A percentile compares a stretch with the other conserved stretches of the same genome.
These are phyloP conservation scores for Macropis europaea DNA, from an alignment of 2,888 invertebrate species.

Conservation along the genomic window DNA sequence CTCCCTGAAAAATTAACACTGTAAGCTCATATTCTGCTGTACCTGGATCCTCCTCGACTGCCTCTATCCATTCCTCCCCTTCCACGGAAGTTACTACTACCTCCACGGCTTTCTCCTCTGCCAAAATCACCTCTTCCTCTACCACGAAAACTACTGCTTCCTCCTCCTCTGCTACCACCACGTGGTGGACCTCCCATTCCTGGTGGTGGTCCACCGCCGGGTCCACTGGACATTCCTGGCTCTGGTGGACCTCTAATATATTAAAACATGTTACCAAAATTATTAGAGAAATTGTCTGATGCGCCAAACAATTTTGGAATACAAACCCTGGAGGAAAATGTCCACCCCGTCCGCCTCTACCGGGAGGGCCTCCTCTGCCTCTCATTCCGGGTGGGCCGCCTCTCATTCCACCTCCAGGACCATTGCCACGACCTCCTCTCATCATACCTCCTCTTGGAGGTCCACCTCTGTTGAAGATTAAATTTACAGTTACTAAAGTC, in stretches of 20 bases:
- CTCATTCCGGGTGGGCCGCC: constrained; percentile 77
- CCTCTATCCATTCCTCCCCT: constrained; percentile 79
- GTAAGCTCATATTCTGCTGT: no score
- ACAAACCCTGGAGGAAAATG: constrained; percentile 75
- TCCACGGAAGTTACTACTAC: constrained; percentile 71
- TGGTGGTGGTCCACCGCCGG: constrained; percentile 70
- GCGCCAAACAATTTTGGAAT: background rate
- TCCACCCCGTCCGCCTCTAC: constrained; percentile 75
- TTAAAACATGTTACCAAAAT: background rate
- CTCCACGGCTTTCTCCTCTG: constrained; percentile 78
- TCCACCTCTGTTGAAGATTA: constrained; percentile 70
- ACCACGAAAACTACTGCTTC: constrained; percentile 70
- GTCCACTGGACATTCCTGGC: constrained; percentile 69
- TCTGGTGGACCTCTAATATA: constrained; percentile 73
- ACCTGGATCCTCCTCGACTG: constrained; percentile 80
- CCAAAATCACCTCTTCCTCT: constrained; percentile 75
- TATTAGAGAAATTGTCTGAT: no score
- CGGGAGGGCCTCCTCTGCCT: constrained; percentile 75
- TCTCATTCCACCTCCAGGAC: constrained; percentile 75
- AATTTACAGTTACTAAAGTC: no score
- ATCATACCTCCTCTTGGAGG: constrained; percentile 76
- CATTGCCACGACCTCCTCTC: constrained; percentile 74
- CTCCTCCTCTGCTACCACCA: constrained; percentile 71
- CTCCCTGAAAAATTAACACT: no score
- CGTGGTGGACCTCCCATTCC: constrained; percentile 74